A percentile compares a stretch with the other conserved stretches of the same genome.
Conservation (phyloP, 1,140 invertebrate genomes). For the Drosophila bocqueti region DNA sequence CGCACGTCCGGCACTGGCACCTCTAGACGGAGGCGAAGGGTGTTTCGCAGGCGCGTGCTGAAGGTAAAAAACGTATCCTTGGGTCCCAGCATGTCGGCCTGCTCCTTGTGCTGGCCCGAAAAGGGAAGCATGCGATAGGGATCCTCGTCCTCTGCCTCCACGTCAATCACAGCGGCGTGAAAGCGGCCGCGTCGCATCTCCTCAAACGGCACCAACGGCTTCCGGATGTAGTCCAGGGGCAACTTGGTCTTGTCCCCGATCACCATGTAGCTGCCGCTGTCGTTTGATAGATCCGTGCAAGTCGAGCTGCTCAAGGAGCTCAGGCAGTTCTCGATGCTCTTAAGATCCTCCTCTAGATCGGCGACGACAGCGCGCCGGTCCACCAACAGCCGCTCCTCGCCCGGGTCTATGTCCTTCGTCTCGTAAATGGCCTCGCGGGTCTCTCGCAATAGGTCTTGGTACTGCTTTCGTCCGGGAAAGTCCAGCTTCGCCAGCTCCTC, state of each 20-base stretch:
- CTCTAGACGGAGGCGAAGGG: constrained; percentile 69
- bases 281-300: constrained; percentile 76
- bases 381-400: constrained; percentile 63
- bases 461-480: constrained; percentile 66
- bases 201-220: constrained; percentile 79
- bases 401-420: constrained; percentile 60
- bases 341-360: constrained; percentile 74
- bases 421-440: constrained; percentile 65
- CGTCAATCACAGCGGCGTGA: constrained; percentile 67
- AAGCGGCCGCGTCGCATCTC: constrained; percentile 78
- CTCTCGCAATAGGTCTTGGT: constrained; percentile 67
- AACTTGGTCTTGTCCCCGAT: constrained; percentile 73
- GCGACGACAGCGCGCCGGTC: constrained; percentile 54
- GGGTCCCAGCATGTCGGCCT: constrained; percentile 54
- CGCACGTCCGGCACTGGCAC: constrained; percentile 63
- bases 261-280: constrained; percentile 78
- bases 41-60: constrained; percentile 66
- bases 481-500: constrained; percentile 59
- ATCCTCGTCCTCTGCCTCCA: constrained; percentile 68
- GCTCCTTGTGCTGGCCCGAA: constrained; percentile 73
- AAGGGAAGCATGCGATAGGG: constrained; percentile 76
- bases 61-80: constrained; percentile 81
- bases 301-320: constrained; percentile 75
- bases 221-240: constrained; percentile 78
- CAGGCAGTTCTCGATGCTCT: constrained; percentile 77